phyloP scores from a whole-genome alignment of 1,140 invertebrate species.

The Drosophila albomicans region DNA sequence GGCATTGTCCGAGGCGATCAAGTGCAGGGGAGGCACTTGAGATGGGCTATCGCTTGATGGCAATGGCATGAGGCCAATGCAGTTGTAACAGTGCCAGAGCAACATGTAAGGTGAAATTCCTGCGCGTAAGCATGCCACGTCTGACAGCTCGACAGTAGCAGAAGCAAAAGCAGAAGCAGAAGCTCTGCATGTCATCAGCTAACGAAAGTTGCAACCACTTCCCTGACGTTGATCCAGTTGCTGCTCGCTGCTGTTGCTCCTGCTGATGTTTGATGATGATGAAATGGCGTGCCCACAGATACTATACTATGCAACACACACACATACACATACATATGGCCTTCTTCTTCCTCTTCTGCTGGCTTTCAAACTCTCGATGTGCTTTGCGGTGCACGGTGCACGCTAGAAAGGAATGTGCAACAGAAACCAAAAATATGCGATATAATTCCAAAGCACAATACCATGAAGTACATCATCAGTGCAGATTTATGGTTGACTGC shows the following conservation, averaged over 20 bases:
- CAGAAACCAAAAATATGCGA: slow-evolving; percentile 83
- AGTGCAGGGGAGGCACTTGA: slow-evolving; percentile 16
- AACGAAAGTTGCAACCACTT: slow-evolving; percentile 60
- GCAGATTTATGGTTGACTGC: slow-evolving; percentile 83
- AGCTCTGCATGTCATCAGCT: slow-evolving; percentile 73
- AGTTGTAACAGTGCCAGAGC: slow-evolving; percentile 11
- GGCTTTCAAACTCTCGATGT: slow-evolving; percentile 11
- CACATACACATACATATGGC: slow-evolving; percentile 9
- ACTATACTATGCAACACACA: slow-evolving; percentile 34
- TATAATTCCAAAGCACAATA: slow-evolving; percentile 83
- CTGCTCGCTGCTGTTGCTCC: slow-evolving; percentile 29
- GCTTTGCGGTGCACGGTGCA: slow-evolving; percentile 45
- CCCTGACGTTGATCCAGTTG: slow-evolving; percentile 32
- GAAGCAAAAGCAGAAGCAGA: slow-evolving; percentile 13
- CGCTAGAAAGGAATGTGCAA: slow-evolving; percentile 80
- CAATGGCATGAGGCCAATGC: slow-evolving; percentile 4
- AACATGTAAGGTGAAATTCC: slow-evolving; percentile 53
- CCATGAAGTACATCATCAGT: slow-evolving; percentile 83
- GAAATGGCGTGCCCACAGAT: slow-evolving; percentile 76
- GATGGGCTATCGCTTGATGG: not conserved
- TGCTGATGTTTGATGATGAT: slow-evolving; percentile 74
- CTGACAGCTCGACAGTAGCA: slow-evolving; percentile 13
- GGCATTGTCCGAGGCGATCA: slow-evolving; percentile 48
- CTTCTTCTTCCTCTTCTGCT: not conserved
- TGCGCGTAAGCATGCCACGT: slow-evolving; percentile 26